Percentiles rank a stretch among this genome's conserved stretches.
phyloP scores from a whole-genome alignment of 2,113 vertebrate genomes.

The Struthidea cinerea region DNA sequence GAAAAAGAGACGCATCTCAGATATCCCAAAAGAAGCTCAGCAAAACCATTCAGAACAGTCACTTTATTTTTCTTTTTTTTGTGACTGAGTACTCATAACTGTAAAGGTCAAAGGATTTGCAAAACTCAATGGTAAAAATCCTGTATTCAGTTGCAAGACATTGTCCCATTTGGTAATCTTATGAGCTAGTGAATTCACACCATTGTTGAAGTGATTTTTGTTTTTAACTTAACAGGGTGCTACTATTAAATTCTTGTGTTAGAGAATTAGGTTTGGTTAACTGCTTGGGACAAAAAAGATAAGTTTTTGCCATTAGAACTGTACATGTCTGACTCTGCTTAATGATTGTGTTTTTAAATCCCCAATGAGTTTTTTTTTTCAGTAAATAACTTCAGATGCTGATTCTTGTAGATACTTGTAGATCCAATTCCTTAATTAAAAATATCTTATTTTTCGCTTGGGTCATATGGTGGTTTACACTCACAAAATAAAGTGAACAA shows the following conservation, averaged over 20 bases:
- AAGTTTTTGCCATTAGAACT: not conserved
- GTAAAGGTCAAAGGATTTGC: not conserved
- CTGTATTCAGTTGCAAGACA: not conserved
- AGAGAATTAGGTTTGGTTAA: not conserved
- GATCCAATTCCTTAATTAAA: not conserved
- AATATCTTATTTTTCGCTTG: not conserved
- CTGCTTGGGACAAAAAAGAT: not conserved
- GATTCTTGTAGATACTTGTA: not conserved
- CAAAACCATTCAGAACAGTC: not conserved
- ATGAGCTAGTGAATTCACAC: not conserved
- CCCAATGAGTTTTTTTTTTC: not conserved
- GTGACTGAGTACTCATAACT: not conserved
- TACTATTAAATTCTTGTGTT: not conserved
- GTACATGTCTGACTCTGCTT: not conserved
- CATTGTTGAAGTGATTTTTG: not conserved
- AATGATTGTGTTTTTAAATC: not conserved
- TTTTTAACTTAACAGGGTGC: not conserved
- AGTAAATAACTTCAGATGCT: not conserved
- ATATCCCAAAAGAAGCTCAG: not conserved
- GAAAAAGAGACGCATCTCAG: not conserved
- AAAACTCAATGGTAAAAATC: not conserved
- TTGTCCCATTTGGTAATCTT: not conserved
- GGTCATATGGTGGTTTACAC: not conserved
- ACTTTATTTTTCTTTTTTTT: not conserved
- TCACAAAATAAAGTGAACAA: not conserved